A percentile compares a stretch with the other conserved stretches of the same genome.
phyloP scores from a whole-genome alignment of 2,113 vertebrate species.

The Cyanistes caeruleus region DNA sequence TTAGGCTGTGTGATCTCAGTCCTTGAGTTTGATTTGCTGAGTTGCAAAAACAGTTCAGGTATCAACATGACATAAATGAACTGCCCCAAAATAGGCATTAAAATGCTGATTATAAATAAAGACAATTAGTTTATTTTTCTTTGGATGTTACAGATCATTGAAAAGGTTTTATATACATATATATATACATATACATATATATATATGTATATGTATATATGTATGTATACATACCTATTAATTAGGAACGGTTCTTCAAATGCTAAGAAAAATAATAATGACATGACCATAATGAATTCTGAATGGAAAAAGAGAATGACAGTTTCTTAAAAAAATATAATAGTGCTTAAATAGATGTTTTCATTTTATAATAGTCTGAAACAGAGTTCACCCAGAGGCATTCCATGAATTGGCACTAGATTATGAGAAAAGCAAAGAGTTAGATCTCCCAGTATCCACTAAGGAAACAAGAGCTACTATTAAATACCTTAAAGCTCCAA shows the following conservation, averaged over 20 bases:
- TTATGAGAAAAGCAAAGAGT: conserved; percentile 28
- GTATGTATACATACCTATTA: neutral
- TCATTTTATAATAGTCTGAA: neutral
- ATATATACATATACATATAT: neutral
- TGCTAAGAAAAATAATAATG: neutral
- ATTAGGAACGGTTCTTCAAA: neutral
- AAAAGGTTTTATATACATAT: neutral
- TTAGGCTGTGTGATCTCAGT: neutral
- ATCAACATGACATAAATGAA: neutral
- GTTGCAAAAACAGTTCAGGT: neutral
- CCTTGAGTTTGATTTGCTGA: neutral
- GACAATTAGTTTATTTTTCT: neutral
- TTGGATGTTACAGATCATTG: neutral
- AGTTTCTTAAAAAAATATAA: neutral
- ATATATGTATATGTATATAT: neutral
- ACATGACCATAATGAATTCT: neutral
- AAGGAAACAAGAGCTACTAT: neutral
- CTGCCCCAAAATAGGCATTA: neutral
- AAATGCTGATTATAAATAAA: neutral
- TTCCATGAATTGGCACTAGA: neutral
- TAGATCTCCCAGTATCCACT: neutral
- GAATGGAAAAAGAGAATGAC: neutral
- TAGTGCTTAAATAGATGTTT: neutral
- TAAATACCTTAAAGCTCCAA: conserved; percentile 26
- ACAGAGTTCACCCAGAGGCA: neutral